Percentiles rank a stretch among this genome's conserved stretches.
Conservation (phyloP, 2,797 vertebrate species). For the Poliocrania exsul region DNA sequence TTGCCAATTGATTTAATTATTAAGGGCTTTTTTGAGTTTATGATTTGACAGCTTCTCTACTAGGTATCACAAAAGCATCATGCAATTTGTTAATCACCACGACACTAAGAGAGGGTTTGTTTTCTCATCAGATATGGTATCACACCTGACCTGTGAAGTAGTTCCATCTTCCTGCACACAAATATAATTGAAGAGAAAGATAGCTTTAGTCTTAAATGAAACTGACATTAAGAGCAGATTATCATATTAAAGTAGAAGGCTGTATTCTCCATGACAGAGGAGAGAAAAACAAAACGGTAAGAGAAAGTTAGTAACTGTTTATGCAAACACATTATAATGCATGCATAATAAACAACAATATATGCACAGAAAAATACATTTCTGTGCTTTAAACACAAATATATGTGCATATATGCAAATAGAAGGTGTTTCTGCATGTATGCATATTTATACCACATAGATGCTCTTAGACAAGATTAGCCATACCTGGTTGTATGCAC, state of each 20-base stretch:
- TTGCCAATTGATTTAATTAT: background rate
- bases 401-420: conserved; percentile 20
- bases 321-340: background rate
- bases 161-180: conserved; percentile 30
- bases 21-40: background rate
- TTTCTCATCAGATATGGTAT: background rate
- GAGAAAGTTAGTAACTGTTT: background rate
- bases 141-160: background rate
- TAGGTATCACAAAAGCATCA: background rate
- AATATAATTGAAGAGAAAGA: conserved; percentile 22
- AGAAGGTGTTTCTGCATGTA: background rate
- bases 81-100: background rate
- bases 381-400: background rate
- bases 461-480: background rate
- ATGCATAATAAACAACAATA: conserved; percentile 1
- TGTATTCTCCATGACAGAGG: background rate
- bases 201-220: background rate
- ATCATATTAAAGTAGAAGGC: background rate
- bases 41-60: background rate
- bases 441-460: background rate
- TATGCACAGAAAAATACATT: conserved; percentile 1
- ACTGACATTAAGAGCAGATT: background rate
- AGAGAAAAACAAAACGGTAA: background rate
- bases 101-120: background rate
- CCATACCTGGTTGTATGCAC: background rate